Evolutionary conservation across 2,797 vertebrate genomes (phyloP), one percentile per base, ranked within the genome.

Genomic region (Acanthiza pusilla): DNA sequence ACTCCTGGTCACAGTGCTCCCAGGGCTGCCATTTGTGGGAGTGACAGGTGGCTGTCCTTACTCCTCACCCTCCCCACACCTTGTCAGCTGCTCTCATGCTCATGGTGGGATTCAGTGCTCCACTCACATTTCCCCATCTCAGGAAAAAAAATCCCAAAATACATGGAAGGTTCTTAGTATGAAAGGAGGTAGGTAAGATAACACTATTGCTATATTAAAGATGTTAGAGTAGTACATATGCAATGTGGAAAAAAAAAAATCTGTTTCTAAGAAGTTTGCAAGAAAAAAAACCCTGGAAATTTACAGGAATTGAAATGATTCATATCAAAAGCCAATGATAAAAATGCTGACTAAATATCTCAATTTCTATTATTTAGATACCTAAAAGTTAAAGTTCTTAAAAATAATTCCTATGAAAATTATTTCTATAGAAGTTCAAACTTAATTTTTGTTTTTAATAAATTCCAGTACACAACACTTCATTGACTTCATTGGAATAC

Each of bases 31-130:
- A 15, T 53, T 13, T 20, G 11, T 17, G 32, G 32, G 26, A 36
- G 13, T 30, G 21, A 13, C 9, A 25, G 36, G 43, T 10, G 26
- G 17, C 18, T 45, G 22, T 17, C 40, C 7, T 45, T 27, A 12
- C 11, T 54, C n/a, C 47, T 45, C 27, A 22, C 4, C 14, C 7
- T 5, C 13, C 22, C 22, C n/a, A 70, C 0, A 3, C 18, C 27
- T 61, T 82, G 9, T 17, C 48, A 45, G 32, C 17, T 53, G 9
- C 22, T 62, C 18, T 43, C 38, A 13, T 22, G 17, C 3, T 38
- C 14, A 3, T 53, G 16, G 21, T 70, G 21, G 20, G 20, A 43
- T 16, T 70, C 45, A 32, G 32, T 38, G 57, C 10, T 54, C 50
- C 22, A 14, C 18, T 54, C 1, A 1, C 11, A 6, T 54, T 72